Base-by-base conservation (phyloP, 1,140 invertebrate genomes). In the Helicoverpa zea region DNA sequence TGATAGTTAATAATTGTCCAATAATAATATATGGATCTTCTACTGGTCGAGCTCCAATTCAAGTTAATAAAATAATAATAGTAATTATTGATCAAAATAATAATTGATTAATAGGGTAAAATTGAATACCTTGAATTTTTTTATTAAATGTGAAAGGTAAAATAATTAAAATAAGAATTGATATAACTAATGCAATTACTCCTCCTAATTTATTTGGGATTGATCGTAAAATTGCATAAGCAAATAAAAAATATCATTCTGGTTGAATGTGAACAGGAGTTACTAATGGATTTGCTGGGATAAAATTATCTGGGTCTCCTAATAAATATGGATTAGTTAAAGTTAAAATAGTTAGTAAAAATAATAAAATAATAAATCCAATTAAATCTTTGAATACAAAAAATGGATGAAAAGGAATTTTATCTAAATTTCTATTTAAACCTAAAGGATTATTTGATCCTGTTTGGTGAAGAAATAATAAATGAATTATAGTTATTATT, bases 221-320 rank as follows among this genome's bases (percentile, higher is more conserved):
- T 80, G 96, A 96, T 70, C 96, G 97, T 88, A 97, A 84, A 95
- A 97, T 97, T 23, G 97, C 96, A 91, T 97, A 97, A 30, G 96
- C 96, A 96, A 97, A 97, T 95, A 97, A 92, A 92, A 97, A 97
- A 92, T 97, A 97, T 96, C 96, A 97, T 96, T 97, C 97, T 79
- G 97, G 97, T 96, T 97, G 96, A 95, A 97, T 97, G 93, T 97
- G 97, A 54, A 95, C 86, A 3, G 97, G 97, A 0, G 97, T 97
- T 23, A 96, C 95, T 95, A 97, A 87, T n/a, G 96, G 95, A 82
- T 97, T 97, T 58, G 96, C 96, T n/a, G 95, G 95, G 16, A 94
- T 96, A 95, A 97, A 97, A 94, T 97, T 97, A 95, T 97, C 96
- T 16, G 96, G 95, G 85, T 97, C 97, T 84, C 95, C 94, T 91